Conservation (phyloP, 2,888 invertebrate species). For the Drosophila siamana region DNA sequence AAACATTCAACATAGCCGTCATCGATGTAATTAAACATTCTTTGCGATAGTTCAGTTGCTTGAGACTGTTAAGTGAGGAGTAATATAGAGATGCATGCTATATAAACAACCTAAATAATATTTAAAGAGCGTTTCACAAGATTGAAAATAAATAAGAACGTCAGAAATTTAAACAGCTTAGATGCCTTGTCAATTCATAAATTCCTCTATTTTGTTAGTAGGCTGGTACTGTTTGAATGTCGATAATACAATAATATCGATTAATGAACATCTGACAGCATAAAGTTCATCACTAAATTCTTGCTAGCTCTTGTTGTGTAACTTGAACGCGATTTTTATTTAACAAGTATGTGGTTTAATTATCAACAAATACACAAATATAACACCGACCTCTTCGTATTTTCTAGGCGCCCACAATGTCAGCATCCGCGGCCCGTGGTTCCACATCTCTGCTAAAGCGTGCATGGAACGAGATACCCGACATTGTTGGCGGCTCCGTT, state of each 20-base stretch:
- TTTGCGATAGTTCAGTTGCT: no score
- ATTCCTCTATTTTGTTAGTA: background rate
- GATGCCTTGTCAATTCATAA: no score
- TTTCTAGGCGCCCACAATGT: conserved; percentile 63
- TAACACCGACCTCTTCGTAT: background rate
- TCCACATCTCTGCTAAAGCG: conserved; percentile 80
- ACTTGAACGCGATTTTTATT: conserved; percentile 50
- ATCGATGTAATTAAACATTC: no score
- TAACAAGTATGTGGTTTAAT: conserved; percentile 57
- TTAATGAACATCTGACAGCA: background rate
- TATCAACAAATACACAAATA: background rate
- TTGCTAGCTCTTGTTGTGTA: conserved; percentile 65
- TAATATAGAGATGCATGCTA: no score
- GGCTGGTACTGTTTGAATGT: conserved; percentile 14
- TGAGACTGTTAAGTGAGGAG: no score
- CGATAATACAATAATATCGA: conserved; percentile 27
- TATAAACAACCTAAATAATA: no score
- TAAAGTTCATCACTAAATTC: conserved; percentile 50
- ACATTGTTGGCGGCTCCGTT: conserved; percentile 88
- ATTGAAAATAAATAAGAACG: no score
- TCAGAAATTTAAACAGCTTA: no score
- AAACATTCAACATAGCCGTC: background rate
- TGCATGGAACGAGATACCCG: conserved; percentile 90
- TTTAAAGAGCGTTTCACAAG: no score
- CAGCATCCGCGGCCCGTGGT: conserved; percentile 79